A percentile compares a stretch with the other conserved stretches of the same genome.
phyloP scores from a whole-genome alignment of 2,888 invertebrate genomes.

The Acholoe squamosa region DNA sequence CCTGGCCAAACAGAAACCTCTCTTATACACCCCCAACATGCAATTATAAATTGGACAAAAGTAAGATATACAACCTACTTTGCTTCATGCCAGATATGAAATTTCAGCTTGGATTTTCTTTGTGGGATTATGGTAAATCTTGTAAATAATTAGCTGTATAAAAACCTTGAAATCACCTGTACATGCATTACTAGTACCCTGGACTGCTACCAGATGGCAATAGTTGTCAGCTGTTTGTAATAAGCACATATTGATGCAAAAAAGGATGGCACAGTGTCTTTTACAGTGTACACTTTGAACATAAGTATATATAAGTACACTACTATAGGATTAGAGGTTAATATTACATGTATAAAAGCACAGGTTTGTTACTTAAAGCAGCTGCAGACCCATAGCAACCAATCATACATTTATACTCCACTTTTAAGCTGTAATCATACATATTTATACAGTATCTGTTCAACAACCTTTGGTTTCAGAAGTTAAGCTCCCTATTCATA shows the following conservation, averaged over 20 bases:
- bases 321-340: not conserved
- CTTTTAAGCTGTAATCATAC: not conserved
- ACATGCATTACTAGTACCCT: not conserved
- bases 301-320: constrained; percentile 28
- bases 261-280: constrained; percentile 40
- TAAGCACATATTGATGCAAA: not conserved
- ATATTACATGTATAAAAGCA: constrained; percentile 16
- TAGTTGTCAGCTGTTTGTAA: constrained; percentile 26
- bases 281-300: constrained; percentile 26
- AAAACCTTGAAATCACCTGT: not conserved
- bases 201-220: constrained; percentile 47
- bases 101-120: too few relatives aligned
- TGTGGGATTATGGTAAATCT: not conserved
- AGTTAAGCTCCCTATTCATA: not conserved
- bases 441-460: too few relatives aligned
- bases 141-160: not conserved
- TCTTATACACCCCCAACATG: too few relatives aligned
- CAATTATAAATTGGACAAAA: too few relatives aligned
- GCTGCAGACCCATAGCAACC: not conserved
- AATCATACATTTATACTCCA: not conserved
- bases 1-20: too few relatives aligned
- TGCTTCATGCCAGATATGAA: too few relatives aligned
- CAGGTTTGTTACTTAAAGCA: not conserved
- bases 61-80: too few relatives aligned
- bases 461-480: constrained; percentile 15